Base-by-base conservation (phyloP, 2,113 vertebrate species). In the Melanerpes aurifrons region DNA sequence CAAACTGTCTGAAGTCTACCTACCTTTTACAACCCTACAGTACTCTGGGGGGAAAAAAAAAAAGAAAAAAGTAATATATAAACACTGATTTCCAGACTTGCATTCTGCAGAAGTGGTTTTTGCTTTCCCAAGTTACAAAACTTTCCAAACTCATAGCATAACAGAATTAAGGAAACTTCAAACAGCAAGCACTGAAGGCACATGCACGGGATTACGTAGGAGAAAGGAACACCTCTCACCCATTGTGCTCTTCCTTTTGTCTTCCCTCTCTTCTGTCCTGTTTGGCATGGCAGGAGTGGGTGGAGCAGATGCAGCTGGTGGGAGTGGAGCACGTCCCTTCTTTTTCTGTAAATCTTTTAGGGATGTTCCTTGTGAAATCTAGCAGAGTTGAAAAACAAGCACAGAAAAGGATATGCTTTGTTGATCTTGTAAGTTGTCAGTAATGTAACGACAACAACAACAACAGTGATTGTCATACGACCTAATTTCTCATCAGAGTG, bases 321-420 rank as follows among this genome's bases (percentile, higher is more conserved):
- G 99, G 26, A 98, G 98, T 21, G 97, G 99, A 8, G 99, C 99
- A 91, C 98, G 98, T 29, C 99, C 97, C 97, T 99, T 99, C 96
- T 98, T 99, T 79, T 98, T 98, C 95, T 98, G 98, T 82, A 97
- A 95, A 86, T 98, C 97, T 2, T 95, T 96, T 43, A 98, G 96
- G 13, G 98, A 98, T 92, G 96, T 96, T 74, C 89, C 90, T 66
- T 97, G 96, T 16, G 95, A 97, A 92, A 97, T 73, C 99, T 99
- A 82, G n/a, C 13, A 83, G 89, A 94, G 25, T 70, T 45, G 32
- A 86, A 91, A 89, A 72, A 64, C 1, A 47, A 40, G 31, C 24
- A 94, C 15, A 69, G 20, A 70, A 77, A 76, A 56, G 3, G 19
- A 61, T 9, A 18, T 9, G 40, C 61, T 87, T 61, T 61, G 26